Evolutionary conservation across 2,113 vertebrate species (phyloP).

Genomic region (Sinocyclocheilus grahami): DNA sequence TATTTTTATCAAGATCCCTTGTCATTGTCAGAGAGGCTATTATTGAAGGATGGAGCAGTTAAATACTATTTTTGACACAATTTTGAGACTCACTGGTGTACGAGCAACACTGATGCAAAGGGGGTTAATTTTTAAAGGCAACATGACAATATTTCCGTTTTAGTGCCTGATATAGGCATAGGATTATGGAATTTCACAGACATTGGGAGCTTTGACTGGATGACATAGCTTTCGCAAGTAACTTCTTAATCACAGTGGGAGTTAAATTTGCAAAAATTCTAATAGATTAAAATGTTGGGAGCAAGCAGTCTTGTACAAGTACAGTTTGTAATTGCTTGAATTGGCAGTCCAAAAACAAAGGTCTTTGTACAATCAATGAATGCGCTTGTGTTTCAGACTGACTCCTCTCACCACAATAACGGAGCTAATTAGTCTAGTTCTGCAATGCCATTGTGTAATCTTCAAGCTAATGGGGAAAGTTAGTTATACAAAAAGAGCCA

Average conservation of each 20-base stretch:
- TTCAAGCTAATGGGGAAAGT: not conserved
- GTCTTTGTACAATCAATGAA: not conserved
- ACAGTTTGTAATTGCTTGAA: not conserved
- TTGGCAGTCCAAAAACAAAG: not conserved
- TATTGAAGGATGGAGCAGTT: not conserved
- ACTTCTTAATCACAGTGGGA: not conserved
- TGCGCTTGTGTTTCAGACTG: not conserved
- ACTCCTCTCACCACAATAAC: not conserved
- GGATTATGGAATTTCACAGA: not conserved
- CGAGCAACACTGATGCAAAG: not conserved
- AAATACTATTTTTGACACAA: not conserved
- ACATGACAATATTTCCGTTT: not conserved
- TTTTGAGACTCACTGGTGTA: not conserved
- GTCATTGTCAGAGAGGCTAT: not conserved
- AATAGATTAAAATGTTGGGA: not conserved
- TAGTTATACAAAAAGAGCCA: conserved; percentile 15
- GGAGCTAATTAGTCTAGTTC: not conserved
- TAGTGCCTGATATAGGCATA: not conserved
- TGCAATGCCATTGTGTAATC: not conserved
- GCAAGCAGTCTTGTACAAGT: not conserved
- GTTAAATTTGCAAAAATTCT: not conserved
- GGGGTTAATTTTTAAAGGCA: not conserved
- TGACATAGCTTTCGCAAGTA: not conserved
- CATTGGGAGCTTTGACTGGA: not conserved
- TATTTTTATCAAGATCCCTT: not conserved